Percentiles rank a stretch among this genome's conserved stretches.
phyloP scores from a whole-genome alignment of 2,797 vertebrate species.

The Crypturellus tataupa region DNA sequence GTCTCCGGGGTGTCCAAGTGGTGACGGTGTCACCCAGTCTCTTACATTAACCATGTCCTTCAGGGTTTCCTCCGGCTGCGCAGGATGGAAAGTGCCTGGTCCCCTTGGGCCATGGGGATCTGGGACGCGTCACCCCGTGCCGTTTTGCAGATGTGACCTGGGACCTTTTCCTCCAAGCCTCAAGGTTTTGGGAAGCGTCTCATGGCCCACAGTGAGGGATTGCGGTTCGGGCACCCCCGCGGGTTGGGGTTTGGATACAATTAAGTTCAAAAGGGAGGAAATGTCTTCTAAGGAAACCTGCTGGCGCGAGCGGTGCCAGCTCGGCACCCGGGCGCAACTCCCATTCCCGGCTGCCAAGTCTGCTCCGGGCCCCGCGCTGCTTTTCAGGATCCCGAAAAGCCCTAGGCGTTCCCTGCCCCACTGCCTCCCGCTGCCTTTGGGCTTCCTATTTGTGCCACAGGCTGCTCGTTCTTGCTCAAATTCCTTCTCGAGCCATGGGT shows the following conservation, averaged over 20 bases:
- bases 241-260: not conserved
- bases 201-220: not conserved
- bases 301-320: not conserved
- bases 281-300: not conserved
- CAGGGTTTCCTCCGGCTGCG: not conserved
- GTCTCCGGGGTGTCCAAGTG: not conserved
- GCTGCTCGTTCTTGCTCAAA: not conserved
- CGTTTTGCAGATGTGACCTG: fast-evolving
- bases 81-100: fast-evolving
- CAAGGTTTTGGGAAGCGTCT: not conserved
- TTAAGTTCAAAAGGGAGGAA: not conserved
- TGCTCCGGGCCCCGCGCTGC: fast-evolving
- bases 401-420: fast-evolving
- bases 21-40: not conserved
- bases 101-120: not conserved
- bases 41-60: fast-evolving
- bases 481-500: not conserved
- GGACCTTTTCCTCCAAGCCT: not conserved
- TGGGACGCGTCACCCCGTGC: not conserved
- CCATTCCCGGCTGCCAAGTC: not conserved
- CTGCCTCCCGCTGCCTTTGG: not conserved
- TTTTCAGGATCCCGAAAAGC: not conserved
- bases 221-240: not conserved
- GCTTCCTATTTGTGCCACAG: not conserved
- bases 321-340: not conserved